Conservation (phyloP, 2,888 invertebrate species). For the Melanophora roralis region DNA sequence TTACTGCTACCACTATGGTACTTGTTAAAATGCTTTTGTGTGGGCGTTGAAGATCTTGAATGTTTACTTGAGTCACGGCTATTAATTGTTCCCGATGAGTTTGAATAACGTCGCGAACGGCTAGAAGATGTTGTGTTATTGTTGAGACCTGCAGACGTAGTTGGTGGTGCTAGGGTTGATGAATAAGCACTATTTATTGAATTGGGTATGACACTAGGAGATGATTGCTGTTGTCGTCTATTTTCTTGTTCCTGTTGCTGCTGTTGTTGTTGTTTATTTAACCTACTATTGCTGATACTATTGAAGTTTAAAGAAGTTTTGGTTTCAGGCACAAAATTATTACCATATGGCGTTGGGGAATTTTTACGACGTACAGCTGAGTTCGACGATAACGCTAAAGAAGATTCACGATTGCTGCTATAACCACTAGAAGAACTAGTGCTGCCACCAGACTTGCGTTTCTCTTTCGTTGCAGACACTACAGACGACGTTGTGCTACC, state of each 20-base stretch:
- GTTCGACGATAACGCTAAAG: slow-evolving; percentile 59
- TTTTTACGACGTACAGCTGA: slow-evolving; percentile 61
- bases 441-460: slow-evolving; percentile 68
- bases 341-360: slow-evolving; percentile 64
- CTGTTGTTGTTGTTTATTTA: slow-evolving; percentile 63
- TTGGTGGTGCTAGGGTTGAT: slow-evolving; percentile 44
- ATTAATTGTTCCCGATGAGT: slow-evolving; percentile 53
- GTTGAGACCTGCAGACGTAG: slow-evolving; percentile 57
- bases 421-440: slow-evolving; percentile 60
- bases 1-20: slow-evolving; percentile 61
- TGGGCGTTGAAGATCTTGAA: slow-evolving; percentile 61
- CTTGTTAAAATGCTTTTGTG: slow-evolving; percentile 63
- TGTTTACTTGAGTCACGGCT: slow-evolving; percentile 62
- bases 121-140: slow-evolving; percentile 45
- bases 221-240: slow-evolving; percentile 44
- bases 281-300: slow-evolving; percentile 46
- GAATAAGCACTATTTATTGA: slow-evolving; percentile 58
- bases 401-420: slow-evolving; percentile 62
- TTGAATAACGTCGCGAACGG: slow-evolving; percentile 64
- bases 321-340: slow-evolving; percentile 64
- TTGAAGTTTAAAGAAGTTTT: slow-evolving; percentile 55
- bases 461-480: slow-evolving; percentile 63
- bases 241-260: slow-evolving; percentile 35
- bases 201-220: slow-evolving; percentile 57
- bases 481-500: slow-evolving; percentile 35